Evolutionary conservation across 1,140 invertebrate genomes (phyloP), one percentile per base, ranked within the genome.

Genomic region (Asbolus verrucosus): DNA sequence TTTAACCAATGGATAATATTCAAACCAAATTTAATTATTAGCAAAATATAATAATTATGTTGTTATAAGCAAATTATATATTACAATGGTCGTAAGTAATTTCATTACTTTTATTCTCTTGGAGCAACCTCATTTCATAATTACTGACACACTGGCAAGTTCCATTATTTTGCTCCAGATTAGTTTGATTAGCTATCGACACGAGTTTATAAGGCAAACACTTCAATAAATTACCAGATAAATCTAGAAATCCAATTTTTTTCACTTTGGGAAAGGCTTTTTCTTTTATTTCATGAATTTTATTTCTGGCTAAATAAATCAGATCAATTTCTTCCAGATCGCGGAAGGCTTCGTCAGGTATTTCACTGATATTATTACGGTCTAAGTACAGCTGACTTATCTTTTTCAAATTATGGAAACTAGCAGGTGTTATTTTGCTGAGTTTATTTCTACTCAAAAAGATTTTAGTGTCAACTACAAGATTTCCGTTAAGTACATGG

Each of bases 361-460:
- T 6, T 14, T 11, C 24, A 2, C 9, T 30, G n/a, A 61, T 31
- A 31, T 31, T 31, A 13, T 61, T 61, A 6, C 54, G 11, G 6
- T 61, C 54, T n/a, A 61, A 13, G 9, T 15, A 61, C 24, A 61
- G 31, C 33, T 61, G 54, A 31, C 27, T 13, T 14, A 61, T 61
- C 21, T 13, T 13, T 5, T n/a, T n/a, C 27, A 61, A 14, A 31
- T 61, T 5, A 13, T 31, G 6, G 27, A 62, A 65, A 43, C 38
- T 30, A 11, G 0, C 16, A 9, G 13, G 9, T 38, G 11, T 33
- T 6, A 13, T n/a, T 13, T n/a, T 13, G 8, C 62, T 13, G 8
- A 65, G n/a, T 11, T 30, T 50, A 43, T 81, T 81, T 60, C 77
- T 78, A 46, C 75, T 77, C 6, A 81, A 67, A 54, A 67, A 78